A percentile compares a stretch with the other conserved stretches of the same genome.
Conservation (phyloP, 2,888 invertebrate genomes). For the Eupithecia centaureata region DNA sequence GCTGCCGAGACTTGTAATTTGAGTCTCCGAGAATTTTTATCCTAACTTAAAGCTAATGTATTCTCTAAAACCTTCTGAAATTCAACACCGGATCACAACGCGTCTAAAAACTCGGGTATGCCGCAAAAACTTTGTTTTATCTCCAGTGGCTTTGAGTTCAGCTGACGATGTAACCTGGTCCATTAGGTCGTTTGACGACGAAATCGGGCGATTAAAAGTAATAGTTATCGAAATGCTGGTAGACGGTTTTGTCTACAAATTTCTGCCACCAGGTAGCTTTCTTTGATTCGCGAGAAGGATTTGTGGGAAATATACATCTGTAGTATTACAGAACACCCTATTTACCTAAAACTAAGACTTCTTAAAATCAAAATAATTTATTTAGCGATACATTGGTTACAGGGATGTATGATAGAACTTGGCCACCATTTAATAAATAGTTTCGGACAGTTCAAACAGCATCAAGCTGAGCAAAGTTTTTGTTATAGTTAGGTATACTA, state of each 20-base stretch:
- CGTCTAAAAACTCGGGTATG: conserved; percentile 41
- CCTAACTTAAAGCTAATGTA: not conserved
- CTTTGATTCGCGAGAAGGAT: not conserved
- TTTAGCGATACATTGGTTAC: no score
- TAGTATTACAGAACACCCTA: no score
- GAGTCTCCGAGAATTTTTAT: not conserved
- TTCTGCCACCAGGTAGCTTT: not conserved
- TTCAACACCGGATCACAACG: conserved; percentile 42
- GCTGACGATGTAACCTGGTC: conserved; percentile 29
- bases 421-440: no score
- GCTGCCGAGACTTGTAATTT: not conserved
- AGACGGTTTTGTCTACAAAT: not conserved
- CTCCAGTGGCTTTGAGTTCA: conserved; percentile 56
- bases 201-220: conserved; percentile 7
- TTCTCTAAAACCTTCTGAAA: conserved; percentile 41
- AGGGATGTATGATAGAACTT: no score
- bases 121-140: conserved; percentile 54
- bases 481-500: no score
- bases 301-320: no score
- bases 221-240: conserved; percentile 2
- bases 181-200: not conserved
- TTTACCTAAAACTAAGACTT: no score
- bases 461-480: no score
- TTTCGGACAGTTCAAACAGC: no score
- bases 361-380: no score